Evolutionary conservation across 2,797 vertebrate genomes (phyloP), one percentile per base, ranked within the genome.

Genomic region (Pyrocephalus nanus): DNA sequence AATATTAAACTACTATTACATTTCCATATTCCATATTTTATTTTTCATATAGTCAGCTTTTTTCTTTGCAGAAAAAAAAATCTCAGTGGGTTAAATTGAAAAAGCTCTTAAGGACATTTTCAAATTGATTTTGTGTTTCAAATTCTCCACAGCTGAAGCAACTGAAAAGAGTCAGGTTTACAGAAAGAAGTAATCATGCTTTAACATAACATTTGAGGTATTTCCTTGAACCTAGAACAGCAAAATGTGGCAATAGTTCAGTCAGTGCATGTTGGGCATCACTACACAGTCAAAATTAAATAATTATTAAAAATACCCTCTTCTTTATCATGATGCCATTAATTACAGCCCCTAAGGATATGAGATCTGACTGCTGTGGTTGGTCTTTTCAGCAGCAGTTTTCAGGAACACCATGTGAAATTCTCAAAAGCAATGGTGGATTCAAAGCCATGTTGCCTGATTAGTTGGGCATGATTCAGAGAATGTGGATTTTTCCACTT

Each of bases 251-350:
- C 20, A 54, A 10, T 2, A 58, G 5, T 66, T 84, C 29, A 38
- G 54, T 60, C 62, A 48, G 25, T 69, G 55, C 0, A 1, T 17
- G 3, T 4, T 42, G 22, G n/a, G 3, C 20, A 67, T 51, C 47
- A 36, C 16, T 76, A 25, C 9, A 34, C 2, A n/a, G 7, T 29
- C 9, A 45, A 15, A 14, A 0, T 16, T 16, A 17, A 5, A 27
- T 34, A 57, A 54, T 34, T 9, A 11, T 6, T 15, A 57, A 21
- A 45, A 15, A 14, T 0, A 4, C 5, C 30, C 3, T 17, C 20
- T 55, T 70, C 40, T 51, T 57, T 61, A 45, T 29, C 15, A 26
- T 60, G 2, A 47, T 55, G 4, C 13, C 8, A 4, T 30, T 72
- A 58, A 29, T 67, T 74, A 40, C 9, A 71, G 3, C 34, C 16